A percentile compares a stretch with the other conserved stretches of the same genome.
These are phyloP conservation scores for Xestia c-nigrum DNA, from an alignment of 2,888 invertebrate genomes.

Conservation along the genomic window DNA sequence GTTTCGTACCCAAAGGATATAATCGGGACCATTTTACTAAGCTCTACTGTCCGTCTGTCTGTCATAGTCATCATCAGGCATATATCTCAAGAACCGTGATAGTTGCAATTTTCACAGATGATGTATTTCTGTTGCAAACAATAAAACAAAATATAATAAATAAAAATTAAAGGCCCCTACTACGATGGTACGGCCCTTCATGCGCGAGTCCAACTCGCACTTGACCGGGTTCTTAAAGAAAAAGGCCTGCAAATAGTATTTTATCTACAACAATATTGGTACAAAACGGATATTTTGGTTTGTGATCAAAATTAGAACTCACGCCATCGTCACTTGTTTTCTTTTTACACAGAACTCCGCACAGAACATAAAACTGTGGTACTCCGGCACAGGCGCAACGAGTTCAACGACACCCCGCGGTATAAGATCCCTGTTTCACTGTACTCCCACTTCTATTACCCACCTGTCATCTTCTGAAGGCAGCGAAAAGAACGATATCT, in stretches of 20 bases:
- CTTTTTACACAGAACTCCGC: not conserved
- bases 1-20: too few species aligned
- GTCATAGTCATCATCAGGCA: too few species aligned
- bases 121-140: too few species aligned
- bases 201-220: too few species aligned
- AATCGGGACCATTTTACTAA: too few species aligned
- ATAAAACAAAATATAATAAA: too few species aligned
- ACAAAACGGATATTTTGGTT: not conserved
- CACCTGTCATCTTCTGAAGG: slow-evolving; percentile 46
- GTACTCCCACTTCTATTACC: not conserved
- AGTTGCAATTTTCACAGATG: too few species aligned
- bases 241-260: not conserved
- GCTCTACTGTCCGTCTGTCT: too few species aligned
- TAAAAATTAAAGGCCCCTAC: too few species aligned
- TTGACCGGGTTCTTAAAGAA: not conserved
- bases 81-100: too few species aligned
- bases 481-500: slow-evolving; percentile 54
- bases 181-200: too few species aligned
- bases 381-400: not conserved
- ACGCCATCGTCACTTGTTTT: not conserved
- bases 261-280: not conserved
- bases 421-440: not conserved
- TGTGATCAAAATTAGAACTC: not conserved
- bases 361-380: too few species aligned
- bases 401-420: not conserved